Evolutionary conservation across 2,113 vertebrate species (phyloP).

Genomic region (Megaceryle maxima): DNA sequence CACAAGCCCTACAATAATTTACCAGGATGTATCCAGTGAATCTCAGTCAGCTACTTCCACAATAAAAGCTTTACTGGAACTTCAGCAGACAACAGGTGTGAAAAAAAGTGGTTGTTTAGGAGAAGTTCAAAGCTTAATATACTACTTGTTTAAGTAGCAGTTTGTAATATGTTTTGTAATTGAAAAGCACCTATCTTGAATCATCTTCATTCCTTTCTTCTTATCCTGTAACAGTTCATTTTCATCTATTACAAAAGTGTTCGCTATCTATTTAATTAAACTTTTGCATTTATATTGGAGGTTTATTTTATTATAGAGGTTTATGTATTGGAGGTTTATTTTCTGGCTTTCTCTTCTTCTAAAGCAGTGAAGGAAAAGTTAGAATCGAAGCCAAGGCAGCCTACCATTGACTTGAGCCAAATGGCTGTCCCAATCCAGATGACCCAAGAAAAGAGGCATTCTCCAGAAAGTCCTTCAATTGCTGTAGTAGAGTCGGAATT

Average conservation of each 20-base stretch:
- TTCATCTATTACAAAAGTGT: neutral
- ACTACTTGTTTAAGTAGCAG: neutral
- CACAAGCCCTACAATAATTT: conserved; percentile 92
- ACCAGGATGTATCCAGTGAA: conserved; percentile 91
- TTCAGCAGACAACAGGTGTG: conserved; percentile 94
- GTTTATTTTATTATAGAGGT: neutral
- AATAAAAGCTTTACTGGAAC: conserved; percentile 95
- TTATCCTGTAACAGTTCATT: neutral
- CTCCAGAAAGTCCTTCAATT: conserved; percentile 83
- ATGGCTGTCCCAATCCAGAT: conserved; percentile 97
- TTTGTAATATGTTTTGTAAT: neutral
- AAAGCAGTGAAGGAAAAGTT: conserved; percentile 88
- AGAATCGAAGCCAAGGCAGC: conserved; percentile 88
- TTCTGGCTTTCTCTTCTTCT: neutral
- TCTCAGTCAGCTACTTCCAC: conserved; percentile 96
- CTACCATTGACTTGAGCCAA: conserved; percentile 96
- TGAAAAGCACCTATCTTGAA: neutral
- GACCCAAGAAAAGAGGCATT: conserved; percentile 88
- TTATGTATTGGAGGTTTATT: neutral
- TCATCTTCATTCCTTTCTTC: neutral
- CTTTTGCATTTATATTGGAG: neutral
- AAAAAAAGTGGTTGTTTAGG: neutral
- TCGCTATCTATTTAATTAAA: neutral
- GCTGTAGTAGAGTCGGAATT: conserved; percentile 86
- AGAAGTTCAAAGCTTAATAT: neutral